Evolutionary conservation across 2,113 vertebrate species (phyloP).

Genomic region (Silurus asotus): DNA sequence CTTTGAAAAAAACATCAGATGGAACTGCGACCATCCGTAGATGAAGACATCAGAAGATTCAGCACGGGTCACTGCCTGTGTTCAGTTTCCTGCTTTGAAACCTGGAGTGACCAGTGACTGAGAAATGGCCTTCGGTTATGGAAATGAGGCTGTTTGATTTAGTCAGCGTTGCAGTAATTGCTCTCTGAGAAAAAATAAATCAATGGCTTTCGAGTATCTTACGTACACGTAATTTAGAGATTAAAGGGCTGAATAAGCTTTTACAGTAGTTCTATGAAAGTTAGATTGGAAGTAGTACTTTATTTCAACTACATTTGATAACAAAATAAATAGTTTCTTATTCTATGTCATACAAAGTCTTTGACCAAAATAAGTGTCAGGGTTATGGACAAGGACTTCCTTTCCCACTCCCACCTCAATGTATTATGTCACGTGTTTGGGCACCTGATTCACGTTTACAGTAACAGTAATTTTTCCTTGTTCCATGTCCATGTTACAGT

Average conservation of each 20-base stretch:
- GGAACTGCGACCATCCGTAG: constrained; percentile 12
- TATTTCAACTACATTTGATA: neutral
- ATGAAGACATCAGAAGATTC: constrained; percentile 31
- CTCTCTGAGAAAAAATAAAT: neutral
- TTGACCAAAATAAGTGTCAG: neutral
- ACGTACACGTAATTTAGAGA: neutral
- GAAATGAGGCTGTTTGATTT: neutral
- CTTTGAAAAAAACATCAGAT: constrained; percentile 30
- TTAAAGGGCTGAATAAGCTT: neutral
- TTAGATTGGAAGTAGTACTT: neutral
- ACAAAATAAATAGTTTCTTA: neutral
- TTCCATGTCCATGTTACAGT: too few species aligned
- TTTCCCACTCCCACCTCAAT: too few species aligned
- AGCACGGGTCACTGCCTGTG: neutral
- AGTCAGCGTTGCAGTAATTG: neutral
- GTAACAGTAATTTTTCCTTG: too few species aligned
- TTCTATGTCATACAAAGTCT: neutral
- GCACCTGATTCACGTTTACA: too few species aligned
- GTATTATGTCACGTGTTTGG: too few species aligned
- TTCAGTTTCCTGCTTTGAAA: constrained; percentile 24
- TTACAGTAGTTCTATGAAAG: neutral
- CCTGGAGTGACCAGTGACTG: constrained; percentile 35
- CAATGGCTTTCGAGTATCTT: neutral
- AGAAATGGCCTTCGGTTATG: neutral
- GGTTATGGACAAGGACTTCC: too few species aligned